Conservation (phyloP, 1,140 invertebrate genomes). For the Drosophila orena region DNA sequence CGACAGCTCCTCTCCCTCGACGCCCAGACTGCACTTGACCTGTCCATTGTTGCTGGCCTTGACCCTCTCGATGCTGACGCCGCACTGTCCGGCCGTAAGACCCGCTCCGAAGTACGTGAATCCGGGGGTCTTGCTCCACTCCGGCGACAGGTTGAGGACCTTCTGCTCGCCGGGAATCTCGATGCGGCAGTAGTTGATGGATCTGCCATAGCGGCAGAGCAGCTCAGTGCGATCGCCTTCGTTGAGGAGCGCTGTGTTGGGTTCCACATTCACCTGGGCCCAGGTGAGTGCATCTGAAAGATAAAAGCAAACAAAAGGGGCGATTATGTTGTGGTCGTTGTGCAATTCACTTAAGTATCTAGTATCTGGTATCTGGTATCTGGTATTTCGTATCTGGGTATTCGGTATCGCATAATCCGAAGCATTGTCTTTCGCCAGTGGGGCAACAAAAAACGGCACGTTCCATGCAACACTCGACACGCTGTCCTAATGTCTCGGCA, state of each 20-base stretch:
- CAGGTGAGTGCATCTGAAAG: constrained; percentile 74
- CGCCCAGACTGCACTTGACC: constrained; percentile 87
- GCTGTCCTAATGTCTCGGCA: constrained; percentile 41
- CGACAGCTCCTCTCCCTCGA: constrained; percentile 85
- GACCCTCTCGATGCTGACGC: constrained; percentile 87
- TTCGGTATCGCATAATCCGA: constrained; percentile 31
- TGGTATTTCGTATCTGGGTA: constrained; percentile 40
- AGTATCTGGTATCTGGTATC: constrained; percentile 39
- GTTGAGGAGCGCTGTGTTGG: constrained; percentile 75
- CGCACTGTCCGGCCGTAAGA: constrained; percentile 88
- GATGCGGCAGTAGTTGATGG: constrained; percentile 85
- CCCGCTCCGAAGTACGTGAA: constrained; percentile 86
- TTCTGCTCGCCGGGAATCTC: constrained; percentile 85
- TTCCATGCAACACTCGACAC: constrained; percentile 23
- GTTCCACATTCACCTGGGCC: constrained; percentile 79
- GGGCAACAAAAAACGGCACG: constrained; percentile 17
- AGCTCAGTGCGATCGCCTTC: constrained; percentile 85
- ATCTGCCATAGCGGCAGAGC: constrained; percentile 83
- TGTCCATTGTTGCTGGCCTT: constrained; percentile 88
- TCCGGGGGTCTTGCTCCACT: constrained; percentile 78
- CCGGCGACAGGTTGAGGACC: constrained; percentile 71
- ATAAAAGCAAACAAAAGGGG: constrained; percentile 8
- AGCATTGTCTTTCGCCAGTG: constrained; percentile 7
- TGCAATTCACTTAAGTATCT: constrained; percentile 51
- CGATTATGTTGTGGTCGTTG: constrained; percentile 25